Evolutionary conservation across 2,888 invertebrate species (phyloP), one percentile per base, ranked within the genome.

Genomic region (Nematopogon swammerdamellus): DNA sequence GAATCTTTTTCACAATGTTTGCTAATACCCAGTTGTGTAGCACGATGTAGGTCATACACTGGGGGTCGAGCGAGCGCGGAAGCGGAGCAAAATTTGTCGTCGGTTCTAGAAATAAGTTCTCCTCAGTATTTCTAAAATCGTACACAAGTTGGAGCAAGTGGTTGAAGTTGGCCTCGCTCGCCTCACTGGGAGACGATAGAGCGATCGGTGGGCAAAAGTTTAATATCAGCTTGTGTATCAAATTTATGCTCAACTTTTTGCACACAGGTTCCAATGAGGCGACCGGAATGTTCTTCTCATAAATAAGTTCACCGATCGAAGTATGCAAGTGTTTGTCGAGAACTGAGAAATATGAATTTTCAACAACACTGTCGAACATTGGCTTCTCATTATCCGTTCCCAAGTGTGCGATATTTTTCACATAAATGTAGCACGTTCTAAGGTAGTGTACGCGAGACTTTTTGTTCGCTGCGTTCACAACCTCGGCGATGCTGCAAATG

Each of bases 131-230:
- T 52, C 71, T 74, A 49, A 69, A 73, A 51, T 72, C 73, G 50
- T 77, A 79, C 2, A 80, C 72, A 3, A 63, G 66, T 52, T 77
- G 72, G 44, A 72, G 63, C 3, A 71, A 57, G 51, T 65, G 70
- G 56, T 79, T 75, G 52, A 72, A 73, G 50, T 66, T 70, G 43
- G 62, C 64, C 58, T 76, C 69, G 2, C 57, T 66, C 0, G 75
- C 73, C 56, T 76, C 76, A 53, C 66, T 70, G 19, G 65, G 60
- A 1, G 70, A 64, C 4, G 72, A 72, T 50, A 83, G 64, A 19
- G 81, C 72, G 19, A 87, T 80, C 8, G 82, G 84, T 0, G 90
- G 89, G 56, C 89, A 89, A 59, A 87, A 87, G 64, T 87, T 89
- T 2, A 86, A 68, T 2, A 88, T 83, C 11, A 91, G 82, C 56